Base-by-base conservation (phyloP, 2,797 vertebrate genomes). In the Columba guinea region DNA sequence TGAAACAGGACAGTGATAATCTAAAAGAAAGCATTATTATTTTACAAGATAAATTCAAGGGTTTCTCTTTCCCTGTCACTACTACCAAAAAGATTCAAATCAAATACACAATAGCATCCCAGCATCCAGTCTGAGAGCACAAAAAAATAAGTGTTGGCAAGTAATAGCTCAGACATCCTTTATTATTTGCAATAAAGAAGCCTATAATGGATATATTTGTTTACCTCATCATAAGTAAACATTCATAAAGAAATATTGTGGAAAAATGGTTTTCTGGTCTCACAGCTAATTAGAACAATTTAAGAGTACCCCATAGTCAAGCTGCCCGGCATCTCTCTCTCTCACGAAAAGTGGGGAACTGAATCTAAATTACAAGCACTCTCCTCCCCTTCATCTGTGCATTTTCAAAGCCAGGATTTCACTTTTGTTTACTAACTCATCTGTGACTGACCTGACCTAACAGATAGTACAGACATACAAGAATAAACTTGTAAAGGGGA, bases 371-470 rank as follows among this genome's bases (percentile, higher is more conserved):
- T 69, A 27, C 37, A 84, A 70, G 49, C 2, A 1, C 30, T 78
- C 90, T 93, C 93, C 90, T 95, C 83, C 83, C 62, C 80, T 63
- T 94, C 91, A 87, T 88, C 83, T 88, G 87, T 69, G 60, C n/a
- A 4, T 79, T 88, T 90, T 80, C 68, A 91, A 84, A 94, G 52
- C 48, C 83, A 88, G 62, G 46, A 86, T 69, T 90, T 85, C 65
- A 52, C 30, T 63, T 92, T 39, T 90, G 41, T 27, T 86, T 73
- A 19, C 35, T 67, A 86, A 62, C 11, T 52, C 44, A 11, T 60
- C 28, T 41, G 76, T 60, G 62, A 52, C 13, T 10, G 23, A 56
- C 58, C 34, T 78, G 49, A 60, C 32, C 48, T 37, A 75, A 69
- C 17, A 85, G 41, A 37, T 17, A 84, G 15, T 24, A 52, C 15